Evolutionary conservation across 1,140 invertebrate species (phyloP).

Genomic region (Rhagoletis pomonella): DNA sequence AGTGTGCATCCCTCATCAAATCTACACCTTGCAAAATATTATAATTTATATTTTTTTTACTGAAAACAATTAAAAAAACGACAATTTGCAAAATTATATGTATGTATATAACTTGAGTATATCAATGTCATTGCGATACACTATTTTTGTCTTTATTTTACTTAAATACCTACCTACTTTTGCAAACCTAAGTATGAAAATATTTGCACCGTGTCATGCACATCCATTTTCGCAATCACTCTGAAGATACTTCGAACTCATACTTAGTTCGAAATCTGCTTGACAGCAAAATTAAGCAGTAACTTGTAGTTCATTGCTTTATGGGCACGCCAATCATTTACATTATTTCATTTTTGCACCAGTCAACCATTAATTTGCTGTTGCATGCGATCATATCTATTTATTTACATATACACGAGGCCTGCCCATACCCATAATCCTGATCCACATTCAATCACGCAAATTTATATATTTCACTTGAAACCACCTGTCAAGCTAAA

Average conservation of each 20-base stretch:
- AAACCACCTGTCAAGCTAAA: constrained; percentile 40
- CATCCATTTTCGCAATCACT: background rate
- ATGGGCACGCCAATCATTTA: constrained; percentile 31
- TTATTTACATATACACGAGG: background rate
- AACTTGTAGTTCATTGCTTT: constrained; percentile 12
- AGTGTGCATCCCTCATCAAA: too few species aligned
- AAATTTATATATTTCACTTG: constrained; percentile 32
- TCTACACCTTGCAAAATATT: too few species aligned
- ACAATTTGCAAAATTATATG: too few species aligned
- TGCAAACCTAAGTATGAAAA: too few species aligned
- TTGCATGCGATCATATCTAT: background rate
- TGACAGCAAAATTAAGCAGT: constrained; percentile 39
- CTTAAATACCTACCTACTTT: too few species aligned
- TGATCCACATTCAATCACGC: constrained; percentile 42
- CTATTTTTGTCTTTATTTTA: too few species aligned
- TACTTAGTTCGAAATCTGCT: constrained; percentile 19
- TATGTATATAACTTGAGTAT: too few species aligned
- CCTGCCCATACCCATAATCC: background rate
- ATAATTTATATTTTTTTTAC: too few species aligned
- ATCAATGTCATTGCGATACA: too few species aligned
- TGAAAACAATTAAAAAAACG: too few species aligned
- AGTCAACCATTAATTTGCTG: constrained; percentile 7
- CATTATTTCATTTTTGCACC: constrained; percentile 46
- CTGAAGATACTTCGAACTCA: background rate
- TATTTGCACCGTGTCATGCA: background rate